Percentiles rank a stretch among this genome's conserved stretches.
Conservation (phyloP, 2,888 invertebrate species). For the Chymomyza fuscimana region DNA sequence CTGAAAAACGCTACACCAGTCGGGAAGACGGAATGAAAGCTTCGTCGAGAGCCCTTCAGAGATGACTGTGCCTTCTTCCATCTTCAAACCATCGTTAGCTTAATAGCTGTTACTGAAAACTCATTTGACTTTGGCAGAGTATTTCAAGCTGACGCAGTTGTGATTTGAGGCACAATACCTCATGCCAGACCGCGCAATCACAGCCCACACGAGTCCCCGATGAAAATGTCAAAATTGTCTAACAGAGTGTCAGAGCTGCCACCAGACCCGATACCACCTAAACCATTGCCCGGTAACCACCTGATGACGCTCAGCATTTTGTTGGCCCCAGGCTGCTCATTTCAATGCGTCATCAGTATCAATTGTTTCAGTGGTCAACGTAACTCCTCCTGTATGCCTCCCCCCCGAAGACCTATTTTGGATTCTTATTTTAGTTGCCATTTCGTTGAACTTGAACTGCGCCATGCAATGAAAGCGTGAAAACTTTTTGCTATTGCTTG, state of each 20-base stretch:
- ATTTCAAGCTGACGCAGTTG: neutral
- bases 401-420: neutral
- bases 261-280: slow-evolving; percentile 19
- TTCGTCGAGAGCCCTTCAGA: too few species aligned
- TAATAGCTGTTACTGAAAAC: too few species aligned
- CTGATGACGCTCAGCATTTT: neutral
- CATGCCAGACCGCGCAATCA: slow-evolving; percentile 33
- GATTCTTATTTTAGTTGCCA: slow-evolving; percentile 4
- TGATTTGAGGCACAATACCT: neutral
- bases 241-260: slow-evolving; percentile 29
- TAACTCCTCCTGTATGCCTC: neutral
- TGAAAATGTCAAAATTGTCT: slow-evolving; percentile 4
- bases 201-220: slow-evolving; percentile 19
- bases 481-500: slow-evolving; percentile 34
- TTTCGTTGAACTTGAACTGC: slow-evolving; percentile 66
- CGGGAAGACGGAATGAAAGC: too few species aligned
- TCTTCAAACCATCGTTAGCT: too few species aligned
- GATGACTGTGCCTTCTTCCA: too few species aligned
- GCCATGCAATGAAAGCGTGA: slow-evolving; percentile 63
- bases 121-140: neutral
- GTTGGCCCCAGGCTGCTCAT: neutral
- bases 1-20: too few species aligned
- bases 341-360: slow-evolving; percentile 52
- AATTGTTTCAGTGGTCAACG: slow-evolving; percentile 50
- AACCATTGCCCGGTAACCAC: slow-evolving; percentile 28